These are phyloP conservation scores for Phoeniculus purpureus DNA, from an alignment of 2,797 vertebrate genomes.

Conservation along the genomic window DNA sequence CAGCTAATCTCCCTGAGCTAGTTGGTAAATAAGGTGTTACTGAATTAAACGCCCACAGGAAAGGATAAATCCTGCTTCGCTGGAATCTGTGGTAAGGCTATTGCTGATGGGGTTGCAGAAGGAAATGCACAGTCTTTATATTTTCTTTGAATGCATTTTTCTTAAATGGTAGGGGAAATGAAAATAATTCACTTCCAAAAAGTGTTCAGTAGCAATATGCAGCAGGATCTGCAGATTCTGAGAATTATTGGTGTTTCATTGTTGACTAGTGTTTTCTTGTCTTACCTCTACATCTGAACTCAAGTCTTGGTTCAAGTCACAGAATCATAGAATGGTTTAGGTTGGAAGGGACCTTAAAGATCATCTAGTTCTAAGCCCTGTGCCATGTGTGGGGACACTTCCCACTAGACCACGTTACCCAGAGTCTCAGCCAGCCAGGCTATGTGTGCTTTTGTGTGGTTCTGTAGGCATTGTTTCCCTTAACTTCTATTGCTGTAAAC, in stretches of 20 bases:
- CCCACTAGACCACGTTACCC: no score
- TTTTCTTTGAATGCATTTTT: background rate
- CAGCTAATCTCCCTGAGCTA: constrained; percentile 12
- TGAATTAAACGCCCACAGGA: background rate
- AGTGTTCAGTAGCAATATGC: background rate
- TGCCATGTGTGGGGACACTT: no score
- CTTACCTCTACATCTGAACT: background rate
- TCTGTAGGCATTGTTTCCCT: background rate
- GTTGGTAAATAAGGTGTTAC: constrained; percentile 14
- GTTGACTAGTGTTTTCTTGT: background rate
- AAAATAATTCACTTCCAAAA: background rate
- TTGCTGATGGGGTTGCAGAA: background rate
- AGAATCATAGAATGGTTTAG: no score
- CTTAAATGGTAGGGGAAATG: background rate
- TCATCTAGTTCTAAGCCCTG: no score
- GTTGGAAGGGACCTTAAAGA: no score
- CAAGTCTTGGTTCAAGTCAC: background rate
- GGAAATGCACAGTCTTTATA: background rate
- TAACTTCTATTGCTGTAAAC: background rate
- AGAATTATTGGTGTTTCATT: background rate
- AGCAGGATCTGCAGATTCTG: background rate
- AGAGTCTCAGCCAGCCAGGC: no score
- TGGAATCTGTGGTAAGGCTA: background rate
- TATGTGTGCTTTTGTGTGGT: background rate
- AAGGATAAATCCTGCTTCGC: constrained; percentile 7